These are phyloP conservation scores for Mus spretus DNA, from an alignment of 2,797 vertebrate genomes.

Conservation along the genomic window DNA sequence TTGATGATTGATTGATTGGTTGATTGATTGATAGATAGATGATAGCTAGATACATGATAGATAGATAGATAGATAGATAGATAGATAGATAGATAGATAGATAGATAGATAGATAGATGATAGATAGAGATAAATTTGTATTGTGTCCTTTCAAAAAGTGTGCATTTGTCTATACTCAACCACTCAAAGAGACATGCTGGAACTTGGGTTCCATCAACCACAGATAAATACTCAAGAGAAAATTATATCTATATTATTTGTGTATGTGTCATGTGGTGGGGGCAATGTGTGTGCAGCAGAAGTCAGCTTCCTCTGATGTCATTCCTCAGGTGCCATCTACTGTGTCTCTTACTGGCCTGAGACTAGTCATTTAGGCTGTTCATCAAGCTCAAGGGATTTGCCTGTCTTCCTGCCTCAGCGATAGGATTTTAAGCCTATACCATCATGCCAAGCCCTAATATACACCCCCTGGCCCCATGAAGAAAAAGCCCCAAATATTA, in stretches of 20 bases:
- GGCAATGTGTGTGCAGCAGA: neutral
- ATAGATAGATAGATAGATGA: no score
- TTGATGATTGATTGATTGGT: neutral
- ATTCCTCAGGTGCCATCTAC: neutral
- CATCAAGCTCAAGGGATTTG: neutral
- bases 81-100: no score
- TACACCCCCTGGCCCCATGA: neutral
- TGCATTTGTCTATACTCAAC: neutral
- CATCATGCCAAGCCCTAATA: neutral
- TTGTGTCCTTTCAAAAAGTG: neutral
- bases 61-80: neutral
- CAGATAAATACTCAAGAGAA: neutral
- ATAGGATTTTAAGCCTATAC: neutral
- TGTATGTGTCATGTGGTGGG: neutral
- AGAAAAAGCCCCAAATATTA: neutral
- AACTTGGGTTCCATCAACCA: neutral
- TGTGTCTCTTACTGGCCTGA: neutral
- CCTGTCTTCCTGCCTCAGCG: neutral
- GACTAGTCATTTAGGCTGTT: neutral
- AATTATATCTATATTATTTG: neutral
- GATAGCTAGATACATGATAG: no score
- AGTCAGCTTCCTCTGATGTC: neutral
- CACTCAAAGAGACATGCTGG: neutral
- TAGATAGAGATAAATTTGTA: neutral
- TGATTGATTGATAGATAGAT: neutral